phyloP scores from a whole-genome alignment of 1,140 invertebrate genomes.

The Drusus annulatus region DNA sequence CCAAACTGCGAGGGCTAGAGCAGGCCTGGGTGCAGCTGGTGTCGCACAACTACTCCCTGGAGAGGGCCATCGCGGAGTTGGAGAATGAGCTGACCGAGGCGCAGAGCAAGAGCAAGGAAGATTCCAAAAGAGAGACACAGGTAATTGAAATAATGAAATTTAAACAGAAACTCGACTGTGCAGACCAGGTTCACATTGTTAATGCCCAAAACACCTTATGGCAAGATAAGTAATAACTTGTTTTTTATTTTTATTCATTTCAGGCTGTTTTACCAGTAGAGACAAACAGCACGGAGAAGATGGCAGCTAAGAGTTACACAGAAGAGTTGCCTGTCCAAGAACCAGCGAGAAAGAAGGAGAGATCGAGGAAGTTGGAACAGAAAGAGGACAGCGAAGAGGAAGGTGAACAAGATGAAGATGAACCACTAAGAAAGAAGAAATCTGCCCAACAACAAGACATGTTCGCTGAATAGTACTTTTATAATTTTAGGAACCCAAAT shows the following conservation, averaged over 20 bases:
- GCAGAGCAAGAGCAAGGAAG: constrained; percentile 43
- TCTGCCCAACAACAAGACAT: constrained; percentile 47
- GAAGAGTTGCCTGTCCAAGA: constrained; percentile 19
- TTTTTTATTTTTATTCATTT: constrained; percentile 1
- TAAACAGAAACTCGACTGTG: too few species aligned
- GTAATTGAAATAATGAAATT: background rate
- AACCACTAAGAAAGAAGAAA: constrained; percentile 41
- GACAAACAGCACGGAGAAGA: constrained; percentile 23
- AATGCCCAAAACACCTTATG: too few species aligned
- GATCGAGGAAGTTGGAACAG: background rate
- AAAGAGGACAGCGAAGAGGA: constrained; percentile 11
- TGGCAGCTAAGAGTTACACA: constrained; percentile 4
- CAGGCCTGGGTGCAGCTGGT: constrained; percentile 95
- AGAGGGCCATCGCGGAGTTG: constrained; percentile 73
- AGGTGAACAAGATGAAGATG: constrained; percentile 14
- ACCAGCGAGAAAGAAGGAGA: background rate
- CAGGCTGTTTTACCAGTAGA: constrained; percentile 27
- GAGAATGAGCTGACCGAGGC: constrained; percentile 60
- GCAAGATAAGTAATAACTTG: background rate
- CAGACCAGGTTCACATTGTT: too few species aligned
- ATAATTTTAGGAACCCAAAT: too few species aligned
- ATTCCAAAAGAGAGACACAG: constrained; percentile 9
- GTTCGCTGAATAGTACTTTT: constrained; percentile 48
- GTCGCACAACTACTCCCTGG: constrained; percentile 96
- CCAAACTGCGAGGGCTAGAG: constrained; percentile 84